Evolutionary conservation across 2,113 vertebrate species (phyloP), one percentile per base, ranked within the genome.

Genomic region (Orthonyx spaldingii): DNA sequence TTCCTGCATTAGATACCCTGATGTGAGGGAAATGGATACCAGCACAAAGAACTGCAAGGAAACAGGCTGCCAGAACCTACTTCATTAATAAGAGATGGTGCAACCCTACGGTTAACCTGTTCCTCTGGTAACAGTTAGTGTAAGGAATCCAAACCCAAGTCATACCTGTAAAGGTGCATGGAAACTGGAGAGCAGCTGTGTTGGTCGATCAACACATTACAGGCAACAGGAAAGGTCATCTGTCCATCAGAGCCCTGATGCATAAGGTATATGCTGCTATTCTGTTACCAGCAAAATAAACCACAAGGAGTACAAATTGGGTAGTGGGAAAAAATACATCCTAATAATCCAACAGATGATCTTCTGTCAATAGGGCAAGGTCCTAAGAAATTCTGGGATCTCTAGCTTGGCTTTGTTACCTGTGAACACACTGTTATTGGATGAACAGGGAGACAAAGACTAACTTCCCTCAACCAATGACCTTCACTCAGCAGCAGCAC

Each of bases 401-500:
- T 84, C 87, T 52, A 89, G 65, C 27, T 80, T 78, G 61, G 74
- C 60, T 88, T 92, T 84, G 42, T 76, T 86, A 92, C 56, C 69
- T 81, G 59, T 89, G 94, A 94, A 91, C 70, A 78, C 50, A 59
- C 2, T 84, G 41, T 56, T 76, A 50, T 57, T 86, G 87, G 65
- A 83, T 80, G 88, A 96, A 93, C 52, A 87, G 41, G 50, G 68
- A 91, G 71, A 78, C 44, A 92, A 94, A 87, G 81, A 91, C 75
- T 60, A 92, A 80, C 33, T 68, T 90, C 64, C 56, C 56, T 68
- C 22, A 95, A 86, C 82, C 86, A 76, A 81, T 50, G 93, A 94
- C 78, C 92, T 96, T 93, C 91, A 83, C 57, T 90, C 90, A 94
- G 94, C 41, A 84, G 75, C 71, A 95, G 72, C 64, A 77, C 33